Conservation (phyloP, 2,113 vertebrate species). For the Galemys pyrenaicus region DNA sequence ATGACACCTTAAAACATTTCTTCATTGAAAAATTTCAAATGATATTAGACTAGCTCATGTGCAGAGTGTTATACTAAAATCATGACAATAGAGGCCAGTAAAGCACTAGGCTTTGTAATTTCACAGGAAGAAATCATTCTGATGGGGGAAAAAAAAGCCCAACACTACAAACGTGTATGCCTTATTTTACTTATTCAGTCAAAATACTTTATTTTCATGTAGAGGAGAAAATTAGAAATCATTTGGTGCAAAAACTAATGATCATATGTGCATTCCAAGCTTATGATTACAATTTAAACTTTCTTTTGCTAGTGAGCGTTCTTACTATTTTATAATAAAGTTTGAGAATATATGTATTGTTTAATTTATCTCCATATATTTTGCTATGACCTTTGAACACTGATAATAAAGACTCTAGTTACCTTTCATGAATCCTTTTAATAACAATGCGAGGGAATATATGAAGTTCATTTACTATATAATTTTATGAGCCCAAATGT, state of each 20-base stretch:
- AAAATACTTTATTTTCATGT: slow-evolving; percentile 65
- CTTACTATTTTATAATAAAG: slow-evolving; percentile 56
- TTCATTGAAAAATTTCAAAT: not conserved
- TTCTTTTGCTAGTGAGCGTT: slow-evolving; percentile 9
- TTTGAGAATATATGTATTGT: slow-evolving; percentile 49
- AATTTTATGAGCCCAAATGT: slow-evolving; percentile 23
- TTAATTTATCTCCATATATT: slow-evolving; percentile 27
- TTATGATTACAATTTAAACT: slow-evolving; percentile 66
- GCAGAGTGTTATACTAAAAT: slow-evolving; percentile 78
- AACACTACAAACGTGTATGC: slow-evolving; percentile 38
- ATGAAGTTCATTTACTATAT: slow-evolving; percentile 1
- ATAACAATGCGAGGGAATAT: not conserved
- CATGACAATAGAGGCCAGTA: slow-evolving; percentile 86
- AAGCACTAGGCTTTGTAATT: slow-evolving; percentile 79
- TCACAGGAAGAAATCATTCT: slow-evolving; percentile 17
- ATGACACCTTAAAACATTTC: not conserved
- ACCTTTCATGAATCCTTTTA: not conserved
- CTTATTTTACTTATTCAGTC: slow-evolving; percentile 45
- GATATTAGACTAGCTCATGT: not conserved
- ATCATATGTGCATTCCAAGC: not conserved
- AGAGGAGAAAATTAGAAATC: slow-evolving; percentile 40
- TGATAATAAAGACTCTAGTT: slow-evolving; percentile 36
- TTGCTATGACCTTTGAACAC: not conserved
- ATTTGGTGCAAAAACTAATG: slow-evolving; percentile 52
- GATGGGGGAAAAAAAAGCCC: not conserved